Evolutionary conservation across 2,888 invertebrate genomes (phyloP).

Genomic region (Gortyna flavago): DNA sequence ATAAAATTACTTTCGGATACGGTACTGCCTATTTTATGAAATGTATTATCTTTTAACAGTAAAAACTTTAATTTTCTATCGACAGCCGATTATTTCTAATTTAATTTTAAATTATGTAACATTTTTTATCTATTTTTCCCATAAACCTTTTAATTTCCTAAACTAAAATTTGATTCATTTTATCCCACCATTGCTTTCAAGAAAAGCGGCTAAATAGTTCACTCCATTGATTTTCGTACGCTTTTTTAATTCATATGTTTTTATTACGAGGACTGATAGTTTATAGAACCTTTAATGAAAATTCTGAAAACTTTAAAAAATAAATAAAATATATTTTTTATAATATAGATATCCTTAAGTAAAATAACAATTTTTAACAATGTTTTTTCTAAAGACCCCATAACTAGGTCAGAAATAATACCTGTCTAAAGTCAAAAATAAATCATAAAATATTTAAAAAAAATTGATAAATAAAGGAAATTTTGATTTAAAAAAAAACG

Average conservation of each 20-base stretch:
- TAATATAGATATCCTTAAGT: not conserved
- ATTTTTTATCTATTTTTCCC: slow-evolving; percentile 21
- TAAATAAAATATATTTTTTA: not conserved
- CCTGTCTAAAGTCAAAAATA: not conserved
- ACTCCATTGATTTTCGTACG: not conserved
- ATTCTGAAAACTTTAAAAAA: not conserved
- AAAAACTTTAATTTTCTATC: slow-evolving; percentile 17
- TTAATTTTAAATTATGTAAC: slow-evolving; percentile 24
- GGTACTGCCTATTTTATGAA: not conserved
- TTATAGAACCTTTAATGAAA: slow-evolving; percentile 14
- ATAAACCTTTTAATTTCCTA: slow-evolving; percentile 40
- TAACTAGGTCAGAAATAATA: not conserved
- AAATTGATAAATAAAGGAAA: not conserved
- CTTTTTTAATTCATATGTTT: not conserved
- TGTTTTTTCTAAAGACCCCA: not conserved
- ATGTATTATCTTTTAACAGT: not conserved
- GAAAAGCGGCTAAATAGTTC: slow-evolving; percentile 6
- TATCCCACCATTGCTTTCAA: not conserved
- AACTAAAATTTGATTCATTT: slow-evolving; percentile 13
- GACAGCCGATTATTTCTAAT: not conserved
- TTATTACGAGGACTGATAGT: not conserved
- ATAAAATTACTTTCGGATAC: not conserved
- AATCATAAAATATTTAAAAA: not conserved
- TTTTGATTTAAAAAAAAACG: not conserved
- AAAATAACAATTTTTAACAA: slow-evolving; percentile 13